Evolutionary conservation across 2,113 vertebrate species (phyloP), one percentile per base, ranked within the genome.

Genomic region (Corydoras maculifer): DNA sequence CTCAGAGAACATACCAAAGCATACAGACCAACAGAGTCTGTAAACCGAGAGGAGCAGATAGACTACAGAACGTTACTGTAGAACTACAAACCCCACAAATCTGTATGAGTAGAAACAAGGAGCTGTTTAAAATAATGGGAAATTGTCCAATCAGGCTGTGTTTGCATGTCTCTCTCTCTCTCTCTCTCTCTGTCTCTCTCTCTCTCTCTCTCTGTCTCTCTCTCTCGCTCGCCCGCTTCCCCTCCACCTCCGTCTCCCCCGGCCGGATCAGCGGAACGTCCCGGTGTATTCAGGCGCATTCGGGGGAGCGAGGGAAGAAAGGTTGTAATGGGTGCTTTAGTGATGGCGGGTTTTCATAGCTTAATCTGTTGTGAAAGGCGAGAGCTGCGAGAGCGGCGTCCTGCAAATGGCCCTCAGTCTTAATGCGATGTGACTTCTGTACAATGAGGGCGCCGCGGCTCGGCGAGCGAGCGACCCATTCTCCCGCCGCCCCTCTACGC

Each of bases 401-500:
- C 91, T 89, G 89, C 91, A 92, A 96, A 94, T 94, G 94, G 95
- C 93, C 91, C 91, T 97, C 96, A 93, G 91, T 93, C 93, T 93
- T 99, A 98, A 99, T 97, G 92, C 91, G 94, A 97, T 98, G 93
- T 98, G 96, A 97, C 96, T 99, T 94, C 91, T 92, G 91, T 93
- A 97, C 94, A 98, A 97, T 97, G 91, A 92, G 91, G 89, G 86
- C 90, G 90, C 88, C 90, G 88, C 90, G 91, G 92, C 91, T 89
- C 75, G 88, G 91, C 92, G 90, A 92, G 88, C 89, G 89, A 91
- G 57, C 90, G 89, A 90, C 88, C 86, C 89, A 87, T 90, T 93
- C 92, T 91, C 90, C 82, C 80, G 84, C 84, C 83, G 82, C 82
- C 35, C 25, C 59, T 48, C 9, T 81, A 80, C 87, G 85, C 82